These are phyloP conservation scores for Carcina quercana DNA, from an alignment of 2,888 invertebrate species.

Conservation along the genomic window DNA sequence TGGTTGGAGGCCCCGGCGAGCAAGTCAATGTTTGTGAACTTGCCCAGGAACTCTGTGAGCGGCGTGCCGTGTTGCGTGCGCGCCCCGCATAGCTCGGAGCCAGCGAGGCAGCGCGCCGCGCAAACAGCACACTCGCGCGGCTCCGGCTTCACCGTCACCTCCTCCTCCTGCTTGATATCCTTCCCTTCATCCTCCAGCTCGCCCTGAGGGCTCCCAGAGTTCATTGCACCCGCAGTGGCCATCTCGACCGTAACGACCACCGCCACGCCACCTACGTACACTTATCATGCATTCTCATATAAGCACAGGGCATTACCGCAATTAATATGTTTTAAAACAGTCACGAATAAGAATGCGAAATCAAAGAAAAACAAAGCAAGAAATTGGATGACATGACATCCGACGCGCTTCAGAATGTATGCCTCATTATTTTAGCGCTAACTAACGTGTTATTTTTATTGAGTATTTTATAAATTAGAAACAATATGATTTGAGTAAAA, in stretches of 20 bases:
- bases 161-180: constrained; percentile 38
- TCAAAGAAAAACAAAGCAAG: constrained; percentile 10
- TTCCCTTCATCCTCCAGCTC: constrained; percentile 27
- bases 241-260: constrained; percentile 23
- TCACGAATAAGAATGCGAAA: constrained; percentile 5
- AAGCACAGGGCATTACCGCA: not conserved
- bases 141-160: constrained; percentile 46
- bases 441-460: too few relatives aligned
- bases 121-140: constrained; percentile 51
- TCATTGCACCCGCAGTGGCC: constrained; percentile 47
- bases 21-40: constrained; percentile 37
- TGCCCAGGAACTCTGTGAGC: constrained; percentile 39
- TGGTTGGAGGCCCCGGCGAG: constrained; percentile 29
- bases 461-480: too few relatives aligned
- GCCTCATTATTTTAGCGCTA: too few relatives aligned
- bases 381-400: constrained; percentile 7
- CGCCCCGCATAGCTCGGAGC: constrained; percentile 33
- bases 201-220: constrained; percentile 30
- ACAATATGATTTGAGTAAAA: too few relatives aligned
- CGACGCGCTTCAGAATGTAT: not conserved
- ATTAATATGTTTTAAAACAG: not conserved
- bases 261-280: not conserved
- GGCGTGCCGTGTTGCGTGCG: constrained; percentile 38
- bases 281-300: not conserved
- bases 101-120: constrained; percentile 32